phyloP scores from a whole-genome alignment of 2,797 vertebrate species.

The Sebastes cheni region DNA sequence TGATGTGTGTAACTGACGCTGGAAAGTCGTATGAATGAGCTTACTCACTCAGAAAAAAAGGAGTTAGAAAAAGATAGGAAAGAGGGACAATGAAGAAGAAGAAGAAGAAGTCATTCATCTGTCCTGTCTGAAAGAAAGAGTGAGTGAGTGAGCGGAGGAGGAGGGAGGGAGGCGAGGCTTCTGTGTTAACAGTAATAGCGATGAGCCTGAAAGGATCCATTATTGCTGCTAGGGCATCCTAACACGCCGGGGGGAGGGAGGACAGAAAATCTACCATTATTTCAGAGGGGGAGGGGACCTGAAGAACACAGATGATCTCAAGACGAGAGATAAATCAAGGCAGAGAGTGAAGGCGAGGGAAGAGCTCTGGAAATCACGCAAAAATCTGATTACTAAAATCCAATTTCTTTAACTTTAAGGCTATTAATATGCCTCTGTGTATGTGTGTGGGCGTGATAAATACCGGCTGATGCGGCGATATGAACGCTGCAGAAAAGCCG shows the following conservation, averaged over 20 bases:
- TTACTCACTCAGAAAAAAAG: slow-evolving; percentile 42
- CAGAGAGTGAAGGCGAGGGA: slow-evolving; percentile 3
- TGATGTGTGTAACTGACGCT: slow-evolving; percentile 4
- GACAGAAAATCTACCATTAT: slow-evolving; percentile 42
- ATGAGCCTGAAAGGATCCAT: slow-evolving; percentile 66
- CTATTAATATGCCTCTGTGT: slow-evolving; percentile 26
- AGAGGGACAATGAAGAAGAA: slow-evolving; percentile 14
- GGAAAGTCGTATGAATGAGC: slow-evolving; percentile 34
- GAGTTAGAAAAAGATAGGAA: neutral
- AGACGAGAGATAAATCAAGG: slow-evolving; percentile 39
- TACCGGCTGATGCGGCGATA: slow-evolving; percentile 27
- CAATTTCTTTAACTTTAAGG: slow-evolving; percentile 29
- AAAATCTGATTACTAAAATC: slow-evolving; percentile 47
- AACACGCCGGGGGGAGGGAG: slow-evolving; percentile 17
- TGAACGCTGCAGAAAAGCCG: neutral
- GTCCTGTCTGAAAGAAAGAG: slow-evolving; percentile 18
- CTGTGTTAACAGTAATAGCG: slow-evolving; percentile 57
- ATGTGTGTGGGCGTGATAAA: slow-evolving; percentile 34
- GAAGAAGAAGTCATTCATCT: slow-evolving; percentile 44
- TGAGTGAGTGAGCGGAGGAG: neutral
- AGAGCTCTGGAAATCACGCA: slow-evolving; percentile 16
- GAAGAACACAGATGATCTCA: slow-evolving; percentile 52
- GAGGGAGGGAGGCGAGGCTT: slow-evolving; percentile 25
- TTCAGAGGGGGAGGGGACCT: slow-evolving; percentile 34
- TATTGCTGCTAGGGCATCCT: slow-evolving; percentile 47